Base-by-base conservation (phyloP, 2,797 vertebrate species). In the Myotis daubentonii region DNA sequence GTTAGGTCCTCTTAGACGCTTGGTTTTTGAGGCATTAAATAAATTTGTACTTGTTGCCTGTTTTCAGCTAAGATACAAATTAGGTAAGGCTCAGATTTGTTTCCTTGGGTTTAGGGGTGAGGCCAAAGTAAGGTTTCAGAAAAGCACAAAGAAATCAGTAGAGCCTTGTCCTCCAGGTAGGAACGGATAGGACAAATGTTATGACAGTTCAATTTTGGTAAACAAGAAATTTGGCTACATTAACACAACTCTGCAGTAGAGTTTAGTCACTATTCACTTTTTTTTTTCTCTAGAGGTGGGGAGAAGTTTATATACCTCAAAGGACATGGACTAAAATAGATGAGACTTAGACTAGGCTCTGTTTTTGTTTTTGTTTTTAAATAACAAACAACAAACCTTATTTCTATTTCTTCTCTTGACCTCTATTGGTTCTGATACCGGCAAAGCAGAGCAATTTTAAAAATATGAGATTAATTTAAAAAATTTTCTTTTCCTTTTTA, bases 171-270 rank as follows among this genome's bases (percentile, higher is more conserved):
- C n/a, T 91, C 47, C 41, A 25, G 22, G 72, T 72, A 19, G 86
- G 87, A 55, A n/a, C 4, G 36, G 44, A 75, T 23, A 38, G 79
- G 85, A 94, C 89, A 89, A 90, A 86, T 74, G 60, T 92, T 89
- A 25, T 36, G 79, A 85, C 23, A 44, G 62, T 94, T 92, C 60
- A 47, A 11, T 84, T 93, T 95, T n/a, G 30, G 95, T 95, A 94
- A 97, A 96, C 49, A 97, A 89, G 78, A 94, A 89, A 75, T 78
- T 72, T 80, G 88, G 71, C 5, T 20, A 74, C 13, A 51, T 78
- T 82, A 93, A 30, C 53, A 66, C n/a, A 75, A 22, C 2, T 11
- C 51, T 47, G 41, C 72, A 60, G 62, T 33, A 9, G 57, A 94
- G 51, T 53, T 89, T 47, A 74, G 22, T 68, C 36, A 75, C 22